phyloP scores from a whole-genome alignment of 53 echinoderm and acorn worm genomes.

The Apostichopus leukothele region DNA sequence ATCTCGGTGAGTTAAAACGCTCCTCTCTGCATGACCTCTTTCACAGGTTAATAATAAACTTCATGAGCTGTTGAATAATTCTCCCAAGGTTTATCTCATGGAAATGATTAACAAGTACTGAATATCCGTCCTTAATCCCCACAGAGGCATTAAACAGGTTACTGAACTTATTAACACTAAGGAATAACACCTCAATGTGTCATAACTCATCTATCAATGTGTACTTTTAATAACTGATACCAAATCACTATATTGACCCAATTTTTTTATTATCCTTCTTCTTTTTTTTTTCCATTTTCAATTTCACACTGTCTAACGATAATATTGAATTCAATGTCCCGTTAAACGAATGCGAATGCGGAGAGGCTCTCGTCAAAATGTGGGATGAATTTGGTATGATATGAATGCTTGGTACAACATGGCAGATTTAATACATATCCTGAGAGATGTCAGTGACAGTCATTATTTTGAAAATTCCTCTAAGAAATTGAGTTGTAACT shows the following conservation, averaged over 20 bases:
- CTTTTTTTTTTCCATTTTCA: background rate
- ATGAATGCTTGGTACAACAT: no score
- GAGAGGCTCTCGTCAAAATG: no score
- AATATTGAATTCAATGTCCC: background rate
- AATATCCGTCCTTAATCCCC: background rate
- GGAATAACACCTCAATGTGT: background rate
- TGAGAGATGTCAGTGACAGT: no score
- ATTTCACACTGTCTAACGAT: background rate
- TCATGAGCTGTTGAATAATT: slow-evolving; percentile 1
- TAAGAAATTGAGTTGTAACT: no score
- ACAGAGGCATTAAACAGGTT: background rate
- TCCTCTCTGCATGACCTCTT: background rate
- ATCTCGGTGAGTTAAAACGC: background rate
- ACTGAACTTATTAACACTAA: background rate
- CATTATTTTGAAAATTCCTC: no score
- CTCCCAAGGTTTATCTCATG: background rate
- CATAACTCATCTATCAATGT: background rate
- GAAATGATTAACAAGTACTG: background rate
- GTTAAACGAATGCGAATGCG: no score
- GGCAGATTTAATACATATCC: no score
- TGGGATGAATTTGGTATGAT: no score
- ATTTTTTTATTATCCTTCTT: background rate
- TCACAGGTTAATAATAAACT: background rate
- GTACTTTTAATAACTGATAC: background rate
- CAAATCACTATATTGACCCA: background rate